These are phyloP conservation scores for Polymixis lichenea DNA, from an alignment of 2,888 invertebrate genomes.

Conservation along the genomic window DNA sequence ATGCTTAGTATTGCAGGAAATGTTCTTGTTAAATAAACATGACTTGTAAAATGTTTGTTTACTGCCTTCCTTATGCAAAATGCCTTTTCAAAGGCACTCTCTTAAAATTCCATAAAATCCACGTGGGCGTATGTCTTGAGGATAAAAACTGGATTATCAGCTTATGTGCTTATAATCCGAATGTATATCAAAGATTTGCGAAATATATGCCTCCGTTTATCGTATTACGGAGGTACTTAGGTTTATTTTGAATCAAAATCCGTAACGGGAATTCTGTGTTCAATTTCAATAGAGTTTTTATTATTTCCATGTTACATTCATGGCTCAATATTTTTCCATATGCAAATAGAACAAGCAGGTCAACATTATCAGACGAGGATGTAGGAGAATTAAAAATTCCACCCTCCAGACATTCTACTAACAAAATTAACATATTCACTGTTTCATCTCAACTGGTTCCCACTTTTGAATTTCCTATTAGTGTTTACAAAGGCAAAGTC, in stretches of 20 bases:
- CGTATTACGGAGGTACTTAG: constrained; percentile 13
- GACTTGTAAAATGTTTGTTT: constrained; percentile 53
- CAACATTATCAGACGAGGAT: constrained; percentile 61
- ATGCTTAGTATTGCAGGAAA: constrained; percentile 46
- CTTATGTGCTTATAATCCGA: constrained; percentile 79
- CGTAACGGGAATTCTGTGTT: not conserved
- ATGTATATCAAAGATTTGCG: constrained; percentile 83
- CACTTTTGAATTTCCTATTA: constrained; percentile 90
- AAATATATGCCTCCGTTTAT: constrained; percentile 62
- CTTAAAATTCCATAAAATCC: constrained; percentile 78
- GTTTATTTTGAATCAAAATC: constrained; percentile 41
- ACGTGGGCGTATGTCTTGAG: constrained; percentile 79
- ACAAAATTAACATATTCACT: constrained; percentile 89
- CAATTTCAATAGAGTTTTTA: constrained; percentile 13
- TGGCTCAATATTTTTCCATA: constrained; percentile 56
- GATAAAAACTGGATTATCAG: constrained; percentile 86
- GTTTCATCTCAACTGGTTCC: constrained; percentile 89
- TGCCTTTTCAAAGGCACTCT: constrained; percentile 70
- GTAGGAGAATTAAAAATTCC: constrained; percentile 68
- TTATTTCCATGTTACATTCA: constrained; percentile 18
- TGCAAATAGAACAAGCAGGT: constrained; percentile 46
- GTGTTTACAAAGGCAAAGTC: constrained; percentile 89
- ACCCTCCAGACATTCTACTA: constrained; percentile 70
- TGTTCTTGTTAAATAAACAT: constrained; percentile 56
- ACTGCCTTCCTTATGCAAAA: constrained; percentile 58